Percentiles rank a stretch among this genome's conserved stretches.
Conservation (phyloP, 2,113 vertebrate species). For the Pedetes capensis region DNA sequence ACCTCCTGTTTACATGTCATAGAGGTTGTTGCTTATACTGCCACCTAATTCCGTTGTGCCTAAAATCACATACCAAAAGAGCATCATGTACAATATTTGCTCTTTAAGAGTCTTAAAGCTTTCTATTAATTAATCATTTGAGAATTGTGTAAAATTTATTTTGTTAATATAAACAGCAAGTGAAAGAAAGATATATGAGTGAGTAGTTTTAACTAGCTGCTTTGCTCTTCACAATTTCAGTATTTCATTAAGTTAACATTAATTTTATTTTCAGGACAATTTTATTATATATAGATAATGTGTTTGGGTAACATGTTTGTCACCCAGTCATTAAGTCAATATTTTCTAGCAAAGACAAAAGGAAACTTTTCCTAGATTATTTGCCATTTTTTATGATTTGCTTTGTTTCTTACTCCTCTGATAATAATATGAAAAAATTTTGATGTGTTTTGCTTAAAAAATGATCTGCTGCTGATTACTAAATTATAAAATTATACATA, state of each 20-base stretch:
- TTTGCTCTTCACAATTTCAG: constrained; percentile 22
- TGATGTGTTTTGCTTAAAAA: background rate
- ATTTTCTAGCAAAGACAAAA: constrained; percentile 28
- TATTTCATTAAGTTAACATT: constrained; percentile 29
- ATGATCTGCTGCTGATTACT: too few relatives aligned
- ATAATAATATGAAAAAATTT: constrained; percentile 17
- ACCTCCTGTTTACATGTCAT: background rate
- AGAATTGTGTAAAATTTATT: background rate
- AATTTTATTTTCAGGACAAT: background rate
- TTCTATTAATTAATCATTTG: constrained; percentile 22
- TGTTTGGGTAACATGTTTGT: background rate
- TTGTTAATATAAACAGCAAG: constrained; percentile 35
- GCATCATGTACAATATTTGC: background rate
- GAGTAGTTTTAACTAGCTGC: background rate
- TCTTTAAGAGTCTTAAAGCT: background rate
- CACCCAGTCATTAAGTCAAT: background rate
- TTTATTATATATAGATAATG: background rate
- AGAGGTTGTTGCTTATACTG: constrained; percentile 32
- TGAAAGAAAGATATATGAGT: background rate
- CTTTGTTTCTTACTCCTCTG: background rate
- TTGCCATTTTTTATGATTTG: constrained; percentile 10
- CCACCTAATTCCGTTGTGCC: background rate
- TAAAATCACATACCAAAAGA: constrained; percentile 33
- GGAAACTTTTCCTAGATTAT: background rate
- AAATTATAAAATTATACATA: constrained; percentile 20